Evolutionary conservation across 2,888 invertebrate species (phyloP).

Genomic region (Heliconius hortense): DNA sequence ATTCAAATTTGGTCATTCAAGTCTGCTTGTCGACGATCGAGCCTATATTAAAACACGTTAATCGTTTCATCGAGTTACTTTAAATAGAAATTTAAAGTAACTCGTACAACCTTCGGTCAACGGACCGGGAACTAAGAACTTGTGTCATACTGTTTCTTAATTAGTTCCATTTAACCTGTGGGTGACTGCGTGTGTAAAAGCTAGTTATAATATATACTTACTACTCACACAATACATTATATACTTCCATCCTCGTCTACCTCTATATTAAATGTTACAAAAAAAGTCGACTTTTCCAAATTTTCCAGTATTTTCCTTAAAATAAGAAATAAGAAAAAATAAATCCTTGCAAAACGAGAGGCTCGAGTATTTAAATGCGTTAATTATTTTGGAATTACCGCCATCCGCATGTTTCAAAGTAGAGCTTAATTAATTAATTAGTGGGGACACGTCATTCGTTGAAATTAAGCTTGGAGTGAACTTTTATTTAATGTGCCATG

Average conservation of each 20-base stretch:
- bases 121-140: no score
- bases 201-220: no score
- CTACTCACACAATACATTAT: neutral
- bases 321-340: conserved; percentile 26
- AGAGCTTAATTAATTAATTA: conserved; percentile 74
- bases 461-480: conserved; percentile 60
- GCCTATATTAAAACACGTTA: no score
- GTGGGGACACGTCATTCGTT: conserved; percentile 62
- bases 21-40: no score
- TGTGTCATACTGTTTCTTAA: no score
- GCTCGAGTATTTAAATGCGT: conserved; percentile 35
- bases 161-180: no score
- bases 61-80: no score
- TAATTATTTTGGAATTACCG: conserved; percentile 38
- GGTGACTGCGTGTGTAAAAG: no score
- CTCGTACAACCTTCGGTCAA: no score
- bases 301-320: conserved; percentile 2
- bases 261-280: neutral
- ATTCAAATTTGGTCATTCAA: no score
- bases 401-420: conserved; percentile 49
- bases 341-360: conserved; percentile 23
- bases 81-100: no score
- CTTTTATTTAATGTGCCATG: conserved; percentile 71
- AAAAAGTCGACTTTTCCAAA: neutral
- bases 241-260: neutral